Conservation (phyloP, 2,113 vertebrate species). For the Myotis yumanensis region DNA sequence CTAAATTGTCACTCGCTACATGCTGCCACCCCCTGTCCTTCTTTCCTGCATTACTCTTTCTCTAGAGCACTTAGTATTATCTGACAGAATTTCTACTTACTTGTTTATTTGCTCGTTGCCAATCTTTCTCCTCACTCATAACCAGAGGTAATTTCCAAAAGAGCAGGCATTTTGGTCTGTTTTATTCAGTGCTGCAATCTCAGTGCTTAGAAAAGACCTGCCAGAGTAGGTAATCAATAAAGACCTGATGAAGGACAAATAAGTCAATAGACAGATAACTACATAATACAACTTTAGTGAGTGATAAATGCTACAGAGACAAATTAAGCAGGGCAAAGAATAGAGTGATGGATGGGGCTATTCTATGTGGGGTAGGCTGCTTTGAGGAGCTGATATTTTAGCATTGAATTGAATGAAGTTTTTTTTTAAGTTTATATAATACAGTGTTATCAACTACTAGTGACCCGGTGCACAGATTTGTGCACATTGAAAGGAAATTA, state of each 20-base stretch:
- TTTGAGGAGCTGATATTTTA: background rate
- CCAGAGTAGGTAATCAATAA: background rate
- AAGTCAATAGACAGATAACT: constrained; percentile 34
- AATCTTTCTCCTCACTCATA: background rate
- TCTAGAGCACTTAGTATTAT: background rate
- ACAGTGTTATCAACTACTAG: background rate
- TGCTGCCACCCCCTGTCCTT: background rate
- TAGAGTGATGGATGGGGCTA: fast-evolving
- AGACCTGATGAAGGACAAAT: background rate
- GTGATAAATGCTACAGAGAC: background rate
- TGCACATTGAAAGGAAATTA: too few relatives aligned
- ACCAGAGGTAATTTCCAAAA: background rate
- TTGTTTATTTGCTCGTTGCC: background rate
- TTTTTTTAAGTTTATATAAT: background rate
- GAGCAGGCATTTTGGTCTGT: background rate
- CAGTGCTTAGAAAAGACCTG: background rate
- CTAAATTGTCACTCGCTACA: background rate
- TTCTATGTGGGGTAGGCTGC: background rate
- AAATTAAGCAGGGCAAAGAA: background rate
- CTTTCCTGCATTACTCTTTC: background rate
- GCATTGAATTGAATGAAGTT: background rate
- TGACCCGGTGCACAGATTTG: too few relatives aligned
- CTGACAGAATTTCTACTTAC: background rate
- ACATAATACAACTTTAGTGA: background rate
- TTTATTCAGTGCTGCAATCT: background rate